These are phyloP conservation scores for Achlya flavicornis DNA, from an alignment of 2,888 invertebrate genomes.

Conservation along the genomic window DNA sequence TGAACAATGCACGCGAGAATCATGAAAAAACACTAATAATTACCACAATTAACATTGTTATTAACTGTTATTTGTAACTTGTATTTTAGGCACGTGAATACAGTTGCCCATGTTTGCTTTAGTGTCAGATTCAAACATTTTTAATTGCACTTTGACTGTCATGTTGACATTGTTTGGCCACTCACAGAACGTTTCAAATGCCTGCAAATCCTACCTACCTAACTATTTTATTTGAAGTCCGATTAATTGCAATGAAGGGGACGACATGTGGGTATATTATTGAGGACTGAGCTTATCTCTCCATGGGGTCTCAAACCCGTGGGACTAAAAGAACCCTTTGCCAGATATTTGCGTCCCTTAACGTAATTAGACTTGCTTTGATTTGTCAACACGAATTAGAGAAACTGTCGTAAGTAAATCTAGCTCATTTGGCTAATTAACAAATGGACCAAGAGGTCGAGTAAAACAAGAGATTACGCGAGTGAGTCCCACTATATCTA, in stretches of 20 bases:
- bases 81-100: background rate
- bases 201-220: constrained; percentile 10
- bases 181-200: constrained; percentile 20
- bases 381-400: background rate
- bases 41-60: constrained; percentile 23
- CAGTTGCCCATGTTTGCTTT: background rate
- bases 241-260: constrained; percentile 64
- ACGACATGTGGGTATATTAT: constrained; percentile 78
- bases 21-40: constrained; percentile 47
- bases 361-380: background rate
- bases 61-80: background rate
- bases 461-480: constrained; percentile 72
- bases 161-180: constrained; percentile 13
- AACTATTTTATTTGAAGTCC: constrained; percentile 37
- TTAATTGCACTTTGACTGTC: background rate
- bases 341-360: constrained; percentile 19
- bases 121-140: background rate
- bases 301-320: constrained; percentile 78
- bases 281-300: constrained; percentile 67
- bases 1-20: constrained; percentile 61
- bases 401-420: constrained; percentile 11
- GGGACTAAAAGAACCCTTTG: constrained; percentile 72
- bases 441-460: constrained; percentile 57
- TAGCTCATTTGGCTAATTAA: constrained; percentile 37
- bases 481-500: constrained; percentile 79